phyloP scores from a whole-genome alignment of 2,888 invertebrate genomes.

The Tyria jacobaeae region DNA sequence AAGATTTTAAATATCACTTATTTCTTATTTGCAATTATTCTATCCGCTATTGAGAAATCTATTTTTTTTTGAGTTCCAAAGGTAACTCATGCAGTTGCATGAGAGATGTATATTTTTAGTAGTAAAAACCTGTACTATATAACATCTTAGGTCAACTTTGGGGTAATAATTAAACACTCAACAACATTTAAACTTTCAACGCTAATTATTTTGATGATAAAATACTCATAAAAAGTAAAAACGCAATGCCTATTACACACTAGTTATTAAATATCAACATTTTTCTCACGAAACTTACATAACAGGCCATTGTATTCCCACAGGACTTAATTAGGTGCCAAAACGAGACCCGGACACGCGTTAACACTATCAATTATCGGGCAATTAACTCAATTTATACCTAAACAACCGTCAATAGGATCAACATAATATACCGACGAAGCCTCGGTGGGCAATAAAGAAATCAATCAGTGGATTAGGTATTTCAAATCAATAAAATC shows the following conservation, averaged over 20 bases:
- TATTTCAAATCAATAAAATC: slow-evolving; percentile 86
- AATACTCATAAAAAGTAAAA: slow-evolving; percentile 20
- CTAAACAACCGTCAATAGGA: slow-evolving; percentile 78
- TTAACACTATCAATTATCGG: slow-evolving; percentile 78
- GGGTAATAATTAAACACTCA: slow-evolving; percentile 7
- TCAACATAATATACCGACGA: slow-evolving; percentile 71
- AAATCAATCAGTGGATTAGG: slow-evolving; percentile 85
- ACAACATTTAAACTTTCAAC: slow-evolving; percentile 19
- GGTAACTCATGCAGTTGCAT: too few relatives aligned
- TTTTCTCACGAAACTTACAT: slow-evolving; percentile 52
- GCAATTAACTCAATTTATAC: slow-evolving; percentile 81
- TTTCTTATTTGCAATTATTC: too few relatives aligned
- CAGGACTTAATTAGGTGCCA: slow-evolving; percentile 82
- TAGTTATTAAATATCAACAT: slow-evolving; percentile 41
- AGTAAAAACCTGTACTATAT: background rate
- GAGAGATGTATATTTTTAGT: too few relatives aligned
- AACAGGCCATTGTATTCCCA: slow-evolving; percentile 67
- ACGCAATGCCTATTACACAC: slow-evolving; percentile 36
- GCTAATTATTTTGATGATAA: slow-evolving; percentile 15
- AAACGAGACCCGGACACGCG: slow-evolving; percentile 77
- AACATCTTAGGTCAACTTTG: slow-evolving; percentile 2
- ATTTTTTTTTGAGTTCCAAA: too few relatives aligned
- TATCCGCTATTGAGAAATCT: too few relatives aligned
- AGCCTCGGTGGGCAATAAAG: slow-evolving; percentile 80
- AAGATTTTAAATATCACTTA: too few relatives aligned